Evolutionary conservation across 2,797 vertebrate genomes (phyloP).

Genomic region (Falco cherrug): DNA sequence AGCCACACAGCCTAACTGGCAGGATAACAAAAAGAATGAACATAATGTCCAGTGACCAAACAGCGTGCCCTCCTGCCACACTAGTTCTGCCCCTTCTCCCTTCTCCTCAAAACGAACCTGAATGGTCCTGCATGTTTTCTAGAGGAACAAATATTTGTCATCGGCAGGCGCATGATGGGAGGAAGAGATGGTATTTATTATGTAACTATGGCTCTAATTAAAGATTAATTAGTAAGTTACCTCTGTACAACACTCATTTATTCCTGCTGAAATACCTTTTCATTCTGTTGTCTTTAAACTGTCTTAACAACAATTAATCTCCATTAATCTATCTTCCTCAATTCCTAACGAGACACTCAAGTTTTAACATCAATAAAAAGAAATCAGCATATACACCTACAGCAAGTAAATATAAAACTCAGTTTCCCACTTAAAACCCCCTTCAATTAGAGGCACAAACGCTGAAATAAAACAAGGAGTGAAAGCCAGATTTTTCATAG

Average conservation of each 20-base stretch:
- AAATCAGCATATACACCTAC: not conserved
- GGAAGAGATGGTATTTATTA: not conserved
- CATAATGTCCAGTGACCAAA: not conserved
- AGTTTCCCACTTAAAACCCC: conserved; percentile 40
- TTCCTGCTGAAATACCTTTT: conserved; percentile 5
- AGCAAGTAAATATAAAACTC: not conserved
- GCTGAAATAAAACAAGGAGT: conserved; percentile 31
- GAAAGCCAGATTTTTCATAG: conserved; percentile 19
- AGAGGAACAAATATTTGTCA: not conserved
- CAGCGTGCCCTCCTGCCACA: rapidly evolving
- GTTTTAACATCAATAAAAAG: conserved; percentile 33
- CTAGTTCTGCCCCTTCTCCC: not conserved
- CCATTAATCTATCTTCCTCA: conserved; percentile 21
- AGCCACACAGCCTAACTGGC: not conserved
- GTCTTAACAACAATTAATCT: conserved; percentile 6
- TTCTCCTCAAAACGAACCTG: not conserved
- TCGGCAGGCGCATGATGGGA: rapidly evolving
- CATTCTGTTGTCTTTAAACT: not conserved
- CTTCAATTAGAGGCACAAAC: conserved; percentile 43
- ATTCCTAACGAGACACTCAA: not conserved
- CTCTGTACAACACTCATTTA: not conserved
- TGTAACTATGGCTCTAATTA: not conserved
- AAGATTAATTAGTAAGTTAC: not conserved
- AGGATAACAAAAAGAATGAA: not conserved
- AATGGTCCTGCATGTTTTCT: not conserved